Conservation (phyloP, 2,797 vertebrate genomes). For the Hyperoplus lanceolatus region DNA sequence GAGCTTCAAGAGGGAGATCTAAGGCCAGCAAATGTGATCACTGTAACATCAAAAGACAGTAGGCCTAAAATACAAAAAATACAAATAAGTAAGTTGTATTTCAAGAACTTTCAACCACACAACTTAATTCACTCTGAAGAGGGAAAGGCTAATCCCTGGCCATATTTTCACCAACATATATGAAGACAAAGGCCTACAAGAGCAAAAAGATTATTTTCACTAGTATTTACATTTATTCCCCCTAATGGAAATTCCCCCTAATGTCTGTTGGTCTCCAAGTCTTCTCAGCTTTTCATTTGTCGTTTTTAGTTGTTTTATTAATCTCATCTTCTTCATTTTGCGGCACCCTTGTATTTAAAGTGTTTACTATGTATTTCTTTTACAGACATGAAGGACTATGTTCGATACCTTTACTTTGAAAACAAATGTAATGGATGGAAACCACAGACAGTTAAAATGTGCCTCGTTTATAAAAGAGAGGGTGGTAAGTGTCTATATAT, state of each 20-base stretch:
- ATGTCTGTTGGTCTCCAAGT: not conserved
- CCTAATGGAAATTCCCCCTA: not conserved
- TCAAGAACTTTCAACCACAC: not conserved
- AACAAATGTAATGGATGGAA: conserved; percentile 48
- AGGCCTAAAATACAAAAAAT: not conserved
- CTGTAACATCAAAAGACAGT: not conserved
- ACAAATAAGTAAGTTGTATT: conserved; percentile 45
- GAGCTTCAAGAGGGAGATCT: conserved; percentile 48
- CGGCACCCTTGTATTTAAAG: not conserved
- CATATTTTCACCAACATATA: not conserved
- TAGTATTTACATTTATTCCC: not conserved
- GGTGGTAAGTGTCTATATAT: conserved; percentile 62
- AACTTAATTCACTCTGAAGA: not conserved
- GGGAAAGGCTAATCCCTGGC: not conserved
- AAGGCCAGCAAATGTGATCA: conserved; percentile 26
- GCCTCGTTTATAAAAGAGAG: conserved; percentile 73
- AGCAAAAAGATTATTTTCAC: not conserved
- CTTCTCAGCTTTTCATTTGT: not conserved
- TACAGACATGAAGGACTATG: conserved; percentile 65
- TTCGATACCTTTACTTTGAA: conserved; percentile 78
- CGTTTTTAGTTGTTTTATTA: not conserved
- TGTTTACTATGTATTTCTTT: conserved; percentile 29
- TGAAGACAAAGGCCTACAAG: not conserved
- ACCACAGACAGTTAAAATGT: conserved; percentile 64
- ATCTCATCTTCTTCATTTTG: not conserved